Base-by-base conservation (phyloP, 23 tunicate species). In the Ascidia mentula region DNA sequence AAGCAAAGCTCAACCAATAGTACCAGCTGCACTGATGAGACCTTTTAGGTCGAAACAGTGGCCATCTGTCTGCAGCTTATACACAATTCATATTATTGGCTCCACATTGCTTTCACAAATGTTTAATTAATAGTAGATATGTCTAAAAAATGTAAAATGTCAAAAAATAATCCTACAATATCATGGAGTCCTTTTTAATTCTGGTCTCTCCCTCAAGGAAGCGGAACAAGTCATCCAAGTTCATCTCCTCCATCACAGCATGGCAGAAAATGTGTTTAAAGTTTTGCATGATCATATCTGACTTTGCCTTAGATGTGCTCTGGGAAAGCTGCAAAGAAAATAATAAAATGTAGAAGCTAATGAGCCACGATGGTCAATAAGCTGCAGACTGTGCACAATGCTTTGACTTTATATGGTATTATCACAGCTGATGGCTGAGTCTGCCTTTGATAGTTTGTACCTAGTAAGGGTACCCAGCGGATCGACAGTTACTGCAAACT, bases 181-280 rank as follows among this genome's bases (percentile, higher is more conserved):
- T 31, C 38, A 92, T 46, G 0, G 97, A 92, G 45, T 87, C 92
- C 72, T 79, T 92, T 71, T 87, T 74, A 37, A 92, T 79, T 74
- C 90, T 78, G 0, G 92, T 92, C 73, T 92, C 79, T 32, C 74
- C 74, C 45, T 82, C 89, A 4, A 92, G 79, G 53, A 79, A 79
- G 31, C 65, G 32, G 39, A 92, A 87, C 22, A 92, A 65, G 0
- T 20, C 18, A 17, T 46, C 73, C 37, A 81, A 79, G 45, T 85
- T 45, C 37, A 37, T 36, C 13, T 78, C 87, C 18, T 74, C 31
- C 13, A 87, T 73, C 20, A 91, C 90, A 72, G 97, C 90, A 77
- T 77, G 77, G 45, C 97, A 91, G 46, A 91, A 86, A 5, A 91
- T 86, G 39, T 81, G 84, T 45, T 91, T 91, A 42, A 91, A 91